Evolutionary conservation across 2,797 vertebrate genomes (phyloP), one percentile per base, ranked within the genome.

Genomic region (Gobio occitaniae): DNA sequence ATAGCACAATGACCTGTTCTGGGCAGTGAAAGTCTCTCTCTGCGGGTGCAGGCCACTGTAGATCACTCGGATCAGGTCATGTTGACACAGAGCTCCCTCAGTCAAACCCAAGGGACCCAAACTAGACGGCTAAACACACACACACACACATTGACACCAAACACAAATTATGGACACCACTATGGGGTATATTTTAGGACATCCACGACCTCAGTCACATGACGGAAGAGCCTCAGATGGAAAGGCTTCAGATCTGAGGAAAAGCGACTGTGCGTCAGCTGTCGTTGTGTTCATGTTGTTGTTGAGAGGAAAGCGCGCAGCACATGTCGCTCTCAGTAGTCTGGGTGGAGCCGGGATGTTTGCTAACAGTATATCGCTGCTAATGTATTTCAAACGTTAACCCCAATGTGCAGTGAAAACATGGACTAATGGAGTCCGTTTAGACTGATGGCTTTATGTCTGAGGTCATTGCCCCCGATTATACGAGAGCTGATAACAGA

Each of bases 31-130:
- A 68, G 97, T 99, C 94, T 99, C 98, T 92, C 98, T 96, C 91
- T 99, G 98, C 88, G 97, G 97, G 92, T 99, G 97, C 90, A 98
- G 95, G 89, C 98, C 97, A 59, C 97, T 98, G 94, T 99, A 99
- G 91, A 99, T 97, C 91, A 99, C 98, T 90, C 96, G 93, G 95
- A 98, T 97, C 91, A 98, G 96, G 92, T 98, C 98, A 83, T 99
- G 98, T 81, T 99, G 98, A 94, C 97, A 97, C 12, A 99, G 95
- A 0, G 98, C 98, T 85, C 97, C 97, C 92, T 99, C 98, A 2
- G 98, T 99, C 94, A 99, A 92, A 86, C 97, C 98, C 97, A 99
- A 99, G 86, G 98, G 98, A 84, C 98, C 98, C 90, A 99, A 95
- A 84, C 96, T 96, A 25, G 97, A 99, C 47, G 98, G 98, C 98